Percentiles rank a stretch among this genome's conserved stretches.
Evolutionary conservation across 2,113 vertebrate species (phyloP).

Genomic region (Meleagris gallopavo): DNA sequence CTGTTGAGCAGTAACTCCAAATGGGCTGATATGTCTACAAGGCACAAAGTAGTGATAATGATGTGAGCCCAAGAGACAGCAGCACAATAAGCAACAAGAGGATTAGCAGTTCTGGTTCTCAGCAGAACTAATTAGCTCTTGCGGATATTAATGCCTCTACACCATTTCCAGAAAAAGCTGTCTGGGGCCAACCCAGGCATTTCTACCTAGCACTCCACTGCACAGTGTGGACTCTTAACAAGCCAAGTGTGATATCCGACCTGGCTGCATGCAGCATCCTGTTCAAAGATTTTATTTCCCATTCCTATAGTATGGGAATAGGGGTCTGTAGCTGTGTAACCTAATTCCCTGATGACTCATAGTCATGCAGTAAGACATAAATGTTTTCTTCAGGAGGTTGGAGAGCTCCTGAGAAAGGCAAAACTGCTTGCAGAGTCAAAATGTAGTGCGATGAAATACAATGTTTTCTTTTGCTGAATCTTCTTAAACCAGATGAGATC

Average conservation of each 20-base stretch:
- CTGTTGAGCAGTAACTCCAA: background rate
- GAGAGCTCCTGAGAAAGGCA: slow-evolving; percentile 5
- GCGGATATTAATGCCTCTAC: background rate
- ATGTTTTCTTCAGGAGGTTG: background rate
- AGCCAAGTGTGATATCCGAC: slow-evolving; percentile 29
- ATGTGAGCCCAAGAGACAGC: background rate
- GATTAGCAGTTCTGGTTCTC: background rate
- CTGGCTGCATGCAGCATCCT: background rate
- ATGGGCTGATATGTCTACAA: background rate
- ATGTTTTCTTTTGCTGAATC: background rate
- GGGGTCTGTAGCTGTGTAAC: background rate
- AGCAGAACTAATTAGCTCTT: background rate
- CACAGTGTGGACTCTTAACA: background rate
- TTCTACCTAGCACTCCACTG: background rate
- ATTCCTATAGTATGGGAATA: slow-evolving; percentile 16
- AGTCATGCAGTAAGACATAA: background rate
- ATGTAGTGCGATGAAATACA: background rate
- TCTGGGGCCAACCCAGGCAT: background rate
- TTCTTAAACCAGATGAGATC: background rate
- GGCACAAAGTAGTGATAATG: background rate
- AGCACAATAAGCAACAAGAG: background rate
- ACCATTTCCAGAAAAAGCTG: slow-evolving; percentile 15
- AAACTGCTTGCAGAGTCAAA: background rate
- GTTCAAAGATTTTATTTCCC: slow-evolving; percentile 1
- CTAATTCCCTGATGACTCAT: slow-evolving; percentile 20